Evolutionary conservation across 1,140 invertebrate species (phyloP), one percentile per base, ranked within the genome.

Genomic region (Aphaenogaster ashmeadi): DNA sequence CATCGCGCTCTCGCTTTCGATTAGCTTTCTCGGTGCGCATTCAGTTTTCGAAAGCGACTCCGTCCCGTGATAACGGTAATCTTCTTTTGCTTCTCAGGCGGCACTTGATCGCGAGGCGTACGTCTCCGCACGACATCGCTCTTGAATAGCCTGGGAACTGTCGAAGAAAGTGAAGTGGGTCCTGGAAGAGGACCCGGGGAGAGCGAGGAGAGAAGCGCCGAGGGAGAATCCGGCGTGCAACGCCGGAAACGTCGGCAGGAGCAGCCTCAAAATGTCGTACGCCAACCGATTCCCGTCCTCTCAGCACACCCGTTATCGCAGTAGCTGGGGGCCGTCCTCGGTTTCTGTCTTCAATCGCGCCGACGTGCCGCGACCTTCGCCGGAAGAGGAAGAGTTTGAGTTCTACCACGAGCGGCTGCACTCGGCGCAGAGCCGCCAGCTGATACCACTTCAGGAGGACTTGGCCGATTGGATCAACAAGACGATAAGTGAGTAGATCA

Each of bases 401-500:
- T 97, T 97, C 87, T 98, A 97, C 93, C 96, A 97, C 90, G 97
- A 97, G 94, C 96, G 97, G 92, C 97, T 98, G 78, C 96, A 97
- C 90, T 97, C 97, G 89, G 97, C 97, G 78, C 98, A 98, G 94
- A 97, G 97, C 92, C 96, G 97, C 77, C 97, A 98, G 93, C 96
- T 98, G 88, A 97, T 98, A 90, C 98, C 98, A 1, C 95, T 98
- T 33, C 97, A 98, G 93, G 98, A 98, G 94, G 98, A 98, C 95
- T 95, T 98, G 67, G 97, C 98, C 18, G 98, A 98, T 92, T 98
- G 98, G 98, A 97, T 98, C 83, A 98, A 98, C 94, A 98, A 97
- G 93, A 97, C 97, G 78, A 96, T 98, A 88, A 98, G 98, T 98
- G 93, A 97, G 96, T 96, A 66, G n/a, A 41, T 66, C 9, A 2